Percentiles rank a stretch among this genome's conserved stretches.
Conservation (phyloP, 2,113 vertebrate species). For the Hemichromis elongatus region DNA sequence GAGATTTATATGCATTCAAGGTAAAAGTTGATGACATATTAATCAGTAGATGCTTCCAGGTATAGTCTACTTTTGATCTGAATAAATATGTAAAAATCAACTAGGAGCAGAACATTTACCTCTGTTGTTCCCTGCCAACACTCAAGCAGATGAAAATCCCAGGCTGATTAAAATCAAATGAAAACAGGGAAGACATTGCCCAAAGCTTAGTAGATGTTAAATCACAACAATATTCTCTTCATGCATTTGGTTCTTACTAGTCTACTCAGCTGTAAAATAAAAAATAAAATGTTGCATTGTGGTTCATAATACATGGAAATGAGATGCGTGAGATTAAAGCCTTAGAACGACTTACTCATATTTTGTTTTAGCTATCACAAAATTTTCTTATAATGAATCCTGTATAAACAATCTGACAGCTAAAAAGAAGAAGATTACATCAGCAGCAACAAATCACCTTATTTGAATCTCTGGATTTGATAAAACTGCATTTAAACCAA, state of each 20-base stretch:
- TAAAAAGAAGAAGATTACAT: background rate
- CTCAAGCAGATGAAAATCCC: conserved; percentile 50
- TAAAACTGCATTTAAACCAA: background rate
- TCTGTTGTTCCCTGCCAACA: conserved; percentile 64
- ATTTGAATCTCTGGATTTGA: background rate
- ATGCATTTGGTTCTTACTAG: background rate
- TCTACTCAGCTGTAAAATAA: conserved; percentile 26
- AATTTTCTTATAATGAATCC: background rate
- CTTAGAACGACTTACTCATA: background rate
- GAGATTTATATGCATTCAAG: conserved; percentile 53
- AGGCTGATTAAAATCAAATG: conserved; percentile 66
- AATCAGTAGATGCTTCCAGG: conserved; percentile 67
- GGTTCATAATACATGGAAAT: conserved; percentile 24
- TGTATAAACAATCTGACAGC: background rate
- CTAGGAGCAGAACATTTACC: conserved; percentile 68
- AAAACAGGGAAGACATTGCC: conserved; percentile 48
- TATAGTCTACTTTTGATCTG: conserved; percentile 69
- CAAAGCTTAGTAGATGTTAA: conserved; percentile 40
- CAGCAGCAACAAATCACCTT: rapidly evolving
- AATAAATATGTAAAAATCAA: conserved; percentile 65
- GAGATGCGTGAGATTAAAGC: conserved; percentile 9
- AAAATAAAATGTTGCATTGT: conserved; percentile 26
- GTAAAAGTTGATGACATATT: conserved; percentile 64
- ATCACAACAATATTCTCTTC: conserved; percentile 27
- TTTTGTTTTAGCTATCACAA: background rate